Conservation (phyloP, 2,113 vertebrate genomes). For the Daphoenositta chrysoptera region DNA sequence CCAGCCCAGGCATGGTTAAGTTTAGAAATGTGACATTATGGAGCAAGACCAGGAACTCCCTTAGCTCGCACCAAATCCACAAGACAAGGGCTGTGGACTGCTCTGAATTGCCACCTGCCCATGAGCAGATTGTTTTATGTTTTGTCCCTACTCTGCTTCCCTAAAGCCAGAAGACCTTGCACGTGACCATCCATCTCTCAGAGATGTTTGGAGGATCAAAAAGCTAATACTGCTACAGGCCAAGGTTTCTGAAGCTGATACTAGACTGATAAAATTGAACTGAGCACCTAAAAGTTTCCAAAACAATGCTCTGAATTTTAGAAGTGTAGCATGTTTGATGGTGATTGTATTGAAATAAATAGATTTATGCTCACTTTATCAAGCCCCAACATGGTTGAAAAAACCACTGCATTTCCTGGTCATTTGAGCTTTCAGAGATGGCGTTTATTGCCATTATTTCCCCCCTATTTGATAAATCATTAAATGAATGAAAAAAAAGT, state of each 20-base stretch:
- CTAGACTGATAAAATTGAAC: neutral
- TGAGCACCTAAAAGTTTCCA: neutral
- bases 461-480: neutral
- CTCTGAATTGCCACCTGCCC: neutral
- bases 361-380: neutral
- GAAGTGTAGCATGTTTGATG: neutral
- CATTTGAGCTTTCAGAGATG: neutral
- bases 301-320: neutral
- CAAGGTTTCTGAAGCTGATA: neutral
- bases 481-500: neutral
- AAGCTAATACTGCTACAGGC: neutral
- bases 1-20: neutral
- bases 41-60: neutral
- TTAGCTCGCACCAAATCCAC: neutral
- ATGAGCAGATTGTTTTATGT: neutral
- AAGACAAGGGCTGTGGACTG: rapidly evolving
- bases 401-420: neutral
- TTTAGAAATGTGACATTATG: neutral
- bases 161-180: neutral
- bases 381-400: neutral
- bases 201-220: neutral
- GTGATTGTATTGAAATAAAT: neutral
- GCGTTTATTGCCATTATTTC: neutral
- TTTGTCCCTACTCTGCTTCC: neutral
- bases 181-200: neutral